phyloP scores from a whole-genome alignment of 2,113 vertebrate genomes.

The Ptilonorhynchus violaceus region DNA sequence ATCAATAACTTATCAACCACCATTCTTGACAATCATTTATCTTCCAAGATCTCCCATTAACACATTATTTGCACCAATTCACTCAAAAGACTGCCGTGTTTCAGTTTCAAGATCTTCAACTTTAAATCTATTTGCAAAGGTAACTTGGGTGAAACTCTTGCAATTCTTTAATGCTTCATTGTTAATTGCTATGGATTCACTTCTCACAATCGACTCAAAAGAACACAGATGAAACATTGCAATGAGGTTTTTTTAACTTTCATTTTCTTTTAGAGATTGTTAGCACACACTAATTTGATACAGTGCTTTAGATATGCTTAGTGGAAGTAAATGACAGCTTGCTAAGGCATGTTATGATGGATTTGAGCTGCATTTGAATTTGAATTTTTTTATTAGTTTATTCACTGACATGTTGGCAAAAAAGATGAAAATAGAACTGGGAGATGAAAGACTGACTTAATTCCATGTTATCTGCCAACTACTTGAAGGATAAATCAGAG shows the following conservation, averaged over 20 bases:
- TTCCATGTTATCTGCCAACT: not conserved
- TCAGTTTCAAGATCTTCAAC: not conserved
- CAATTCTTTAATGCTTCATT: not conserved
- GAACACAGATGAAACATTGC: not conserved
- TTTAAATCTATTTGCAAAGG: not conserved
- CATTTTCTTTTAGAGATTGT: not conserved
- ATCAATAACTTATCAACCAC: not conserved
- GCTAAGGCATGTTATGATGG: not conserved
- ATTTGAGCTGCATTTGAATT: not conserved
- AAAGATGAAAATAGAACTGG: not conserved
- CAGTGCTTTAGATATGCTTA: not conserved
- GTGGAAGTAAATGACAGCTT: not conserved
- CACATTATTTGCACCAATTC: not conserved
- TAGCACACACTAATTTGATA: not conserved
- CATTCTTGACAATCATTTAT: not conserved
- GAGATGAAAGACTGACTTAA: not conserved
- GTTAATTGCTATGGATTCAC: not conserved
- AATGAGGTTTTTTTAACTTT: not conserved
- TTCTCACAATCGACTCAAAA: not conserved
- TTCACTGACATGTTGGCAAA: not conserved
- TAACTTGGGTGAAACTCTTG: not conserved
- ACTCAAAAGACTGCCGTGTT: not conserved
- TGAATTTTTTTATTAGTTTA: not conserved
- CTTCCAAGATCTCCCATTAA: not conserved
- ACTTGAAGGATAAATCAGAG: conserved; percentile 7